Base-by-base conservation (phyloP, 2,797 vertebrate genomes). In the Oreortyx pictus region DNA sequence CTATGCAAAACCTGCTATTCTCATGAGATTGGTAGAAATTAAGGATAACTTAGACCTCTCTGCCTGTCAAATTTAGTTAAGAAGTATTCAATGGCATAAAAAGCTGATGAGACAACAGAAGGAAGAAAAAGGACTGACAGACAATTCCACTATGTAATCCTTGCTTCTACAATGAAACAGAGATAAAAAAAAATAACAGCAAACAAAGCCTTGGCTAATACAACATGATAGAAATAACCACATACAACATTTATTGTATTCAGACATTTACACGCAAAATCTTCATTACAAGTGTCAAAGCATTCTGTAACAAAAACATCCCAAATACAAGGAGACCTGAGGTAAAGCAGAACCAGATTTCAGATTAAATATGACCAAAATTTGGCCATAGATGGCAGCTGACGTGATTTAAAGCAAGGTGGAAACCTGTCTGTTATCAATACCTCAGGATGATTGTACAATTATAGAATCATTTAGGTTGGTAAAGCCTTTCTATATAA, bases 11-110 rank as follows among this genome's bases (percentile, higher is more conserved):
- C 50, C 70, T 0, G 5, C 31, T 92, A 33, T 70, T 67, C 92
- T 70, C 73, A 73, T 22, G 43, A 47, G 92, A 92, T 43, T 50
- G 73, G 62, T 71, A 95, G 85, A 92, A 94, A 92, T 91, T 83
- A 83, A 96, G 87, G 86, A 37, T 72, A 76, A 29, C 66, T n/a
- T 49, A 91, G 87, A 86, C 56, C 82, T 78, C 56, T 68, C 50
- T 19, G 66, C 46, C 70, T 95, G 82, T 88, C 92, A 83, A 70
- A 93, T 93, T 68, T 83, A n/a, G 43, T 89, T 88, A 66, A 86
- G 89, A 54, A 56, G 18, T 62, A 90, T 77, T 89, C 68, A 54
- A 35, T 66, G 54, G 52, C 2, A 0, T 75, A 90, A 92, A 93
- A 89, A 82, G 19, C 25, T 54, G 78, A 7, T 31, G 81, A 91